Percentiles rank a stretch among this genome's conserved stretches.
Evolutionary conservation across 2,113 vertebrate genomes (phyloP).

Genomic region (Sterna hirundo): DNA sequence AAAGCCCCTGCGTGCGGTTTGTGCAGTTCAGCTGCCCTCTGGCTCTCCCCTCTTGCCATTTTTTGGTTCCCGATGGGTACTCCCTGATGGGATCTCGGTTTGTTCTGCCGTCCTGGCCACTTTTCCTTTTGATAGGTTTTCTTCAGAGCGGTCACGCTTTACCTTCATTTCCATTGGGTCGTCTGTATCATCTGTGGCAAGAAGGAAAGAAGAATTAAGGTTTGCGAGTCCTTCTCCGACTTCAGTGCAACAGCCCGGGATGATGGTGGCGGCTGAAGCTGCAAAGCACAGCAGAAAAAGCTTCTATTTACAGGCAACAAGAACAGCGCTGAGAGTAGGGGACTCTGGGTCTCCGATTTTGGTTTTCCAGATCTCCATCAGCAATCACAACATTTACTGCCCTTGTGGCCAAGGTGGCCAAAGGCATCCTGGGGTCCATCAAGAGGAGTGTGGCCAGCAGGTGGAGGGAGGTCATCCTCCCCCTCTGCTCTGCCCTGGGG

Average conservation of each 20-base stretch:
- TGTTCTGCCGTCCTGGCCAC: background rate
- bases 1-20: background rate
- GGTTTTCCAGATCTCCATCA: background rate
- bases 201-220: background rate
- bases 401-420: too few species aligned
- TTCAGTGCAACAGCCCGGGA: background rate
- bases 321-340: fast-evolving
- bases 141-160: background rate
- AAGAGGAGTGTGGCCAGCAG: too few species aligned
- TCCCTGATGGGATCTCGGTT: background rate
- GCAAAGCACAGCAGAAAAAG: background rate
- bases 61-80: background rate
- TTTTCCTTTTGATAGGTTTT: background rate
- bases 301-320: background rate
- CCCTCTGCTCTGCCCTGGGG: too few species aligned
- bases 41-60: background rate
- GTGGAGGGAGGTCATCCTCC: too few species aligned
- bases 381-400: background rate
- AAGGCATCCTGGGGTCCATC: too few species aligned
- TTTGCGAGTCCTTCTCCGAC: background rate
- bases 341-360: background rate
- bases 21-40: background rate
- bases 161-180: conserved; percentile 47
- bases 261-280: background rate
- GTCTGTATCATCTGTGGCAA: background rate